A percentile compares a stretch with the other conserved stretches of the same genome.
phyloP scores from a whole-genome alignment of 1,140 invertebrate genomes.

The Dreissena rostriformis region DNA sequence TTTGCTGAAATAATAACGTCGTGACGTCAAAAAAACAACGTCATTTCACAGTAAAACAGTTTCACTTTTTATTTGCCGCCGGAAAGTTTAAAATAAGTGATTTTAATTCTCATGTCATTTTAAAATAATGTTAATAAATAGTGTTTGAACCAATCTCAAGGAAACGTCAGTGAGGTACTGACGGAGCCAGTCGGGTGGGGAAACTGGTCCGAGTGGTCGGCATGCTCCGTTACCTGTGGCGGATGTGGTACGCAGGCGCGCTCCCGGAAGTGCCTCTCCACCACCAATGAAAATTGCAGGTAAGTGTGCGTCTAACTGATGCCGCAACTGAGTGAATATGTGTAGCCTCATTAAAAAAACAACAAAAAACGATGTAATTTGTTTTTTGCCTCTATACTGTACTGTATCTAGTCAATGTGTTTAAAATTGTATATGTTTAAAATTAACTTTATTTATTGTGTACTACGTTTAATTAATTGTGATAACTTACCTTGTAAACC shows the following conservation, averaged over 20 bases:
- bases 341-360: not conserved
- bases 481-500: not conserved
- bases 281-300: not conserved
- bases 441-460: not conserved
- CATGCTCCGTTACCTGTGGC: slow-evolving; percentile 3
- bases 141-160: not conserved
- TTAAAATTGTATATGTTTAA: not conserved
- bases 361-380: not conserved
- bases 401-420: not conserved
- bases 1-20: too few relatives aligned
- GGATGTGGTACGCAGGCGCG: slow-evolving; percentile 15
- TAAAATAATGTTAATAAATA: not conserved
- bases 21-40: too few relatives aligned
- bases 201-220: slow-evolving; percentile 6
- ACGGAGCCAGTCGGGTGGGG: not conserved
- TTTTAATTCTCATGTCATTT: not conserved
- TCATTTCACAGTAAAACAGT: too few relatives aligned
- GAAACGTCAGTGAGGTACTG: not conserved
- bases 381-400: not conserved
- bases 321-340: not conserved
- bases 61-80: too few relatives aligned
- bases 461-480: not conserved
- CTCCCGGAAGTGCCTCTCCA: not conserved
- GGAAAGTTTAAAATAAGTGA: too few relatives aligned
- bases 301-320: not conserved